Evolutionary conservation across 2,888 invertebrate genomes (phyloP), one percentile per base, ranked within the genome.

Genomic region (Synanthedon formicaeformis): DNA sequence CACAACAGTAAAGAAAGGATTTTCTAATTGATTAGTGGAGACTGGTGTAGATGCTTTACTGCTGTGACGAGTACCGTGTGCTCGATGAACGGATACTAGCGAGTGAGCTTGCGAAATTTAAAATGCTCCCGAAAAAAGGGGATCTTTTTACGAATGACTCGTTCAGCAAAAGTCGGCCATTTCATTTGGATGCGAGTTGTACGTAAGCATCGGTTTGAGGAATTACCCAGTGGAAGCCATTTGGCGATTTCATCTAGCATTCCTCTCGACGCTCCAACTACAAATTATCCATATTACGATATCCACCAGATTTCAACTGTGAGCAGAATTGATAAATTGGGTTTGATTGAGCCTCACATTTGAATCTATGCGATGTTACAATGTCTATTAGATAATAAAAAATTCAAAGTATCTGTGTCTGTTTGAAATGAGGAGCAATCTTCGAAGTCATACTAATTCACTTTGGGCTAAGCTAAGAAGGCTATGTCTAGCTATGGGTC

Each of bases 151-250:
- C 56, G 55, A 52, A 45, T 54, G 53, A 58, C 55, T 58, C 58
- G 63, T 58, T 65, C 58, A 45, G 40, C 52, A 49, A 56, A 55
- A 58, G 61, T 57, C 66, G 57, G 16, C 45, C 62, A 61, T 65
- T 68, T 67, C 68, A 68, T 68, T 68, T 68, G 57, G 58, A 41
- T 41, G 11, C 41, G 41, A 41, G 13, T 12, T 41, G 41, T 41
- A 41, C n/a, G 41, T 13, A 41, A 41, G 41, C 41, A 41, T 41
- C 41, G 41, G 41, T 41, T 41, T 45, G 45, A 45, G 45, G 45
- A 14, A 45, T 45, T 45, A 45, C 45, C 13, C 13, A 4, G 41
- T 13, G 41, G 41, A 45, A 45, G 13, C 41, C 13, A 45, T 45
- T 45, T 45, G 14, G 45, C 4, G 45, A 45, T 45, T 45, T 45